Evolutionary conservation across 2,888 invertebrate genomes (phyloP), one percentile per base, ranked within the genome.

Genomic region (Clanis bilineata): DNA sequence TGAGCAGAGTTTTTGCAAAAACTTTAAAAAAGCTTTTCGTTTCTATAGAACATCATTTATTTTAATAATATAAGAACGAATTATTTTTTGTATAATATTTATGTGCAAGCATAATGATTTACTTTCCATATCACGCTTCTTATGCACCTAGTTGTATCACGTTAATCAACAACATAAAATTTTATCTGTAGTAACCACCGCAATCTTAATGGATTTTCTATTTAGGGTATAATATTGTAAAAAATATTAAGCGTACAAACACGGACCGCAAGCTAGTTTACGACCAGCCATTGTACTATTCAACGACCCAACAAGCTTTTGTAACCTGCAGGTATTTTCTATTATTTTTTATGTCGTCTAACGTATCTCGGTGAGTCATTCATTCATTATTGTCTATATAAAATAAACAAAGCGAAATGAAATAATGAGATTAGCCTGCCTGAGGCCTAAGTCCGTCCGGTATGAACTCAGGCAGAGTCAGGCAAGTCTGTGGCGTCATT

Each of bases 341-440:
- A 15, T 18, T 28, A 10, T 51, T 51, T 51, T 51, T 51, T 28
- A 32, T 51, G 51, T 51, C 32, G 18, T 5, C 28, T 51, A 18
- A 51, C 32, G 18, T 51, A 23, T 32, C 21, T 51, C 18, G 28
- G 51, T 47, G 32, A 51, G 51, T 28, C 51, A 51, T 18, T 51
- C 51, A 51, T 51, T 51, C 51, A 51, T 51, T 18, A 51, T 51
- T 51, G 32, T 51, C 10, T 22, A 79, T 79, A 74, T 77, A 77
- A 77, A 79, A 77, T 69, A 71, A 65, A 72, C 74, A 71, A 77
- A 79, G 82, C 78, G 79, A 71, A 80, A 79, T 72, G 75, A 69
- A 73, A 70, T 88, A 88, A 88, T 88, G 86, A 84, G 88, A 90
- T 90, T 89, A 89, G 80, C 79, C 18, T 12, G 67, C 70, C 76